Conservation (phyloP, 1,140 invertebrate species). For the Drosophila miranda region DNA sequence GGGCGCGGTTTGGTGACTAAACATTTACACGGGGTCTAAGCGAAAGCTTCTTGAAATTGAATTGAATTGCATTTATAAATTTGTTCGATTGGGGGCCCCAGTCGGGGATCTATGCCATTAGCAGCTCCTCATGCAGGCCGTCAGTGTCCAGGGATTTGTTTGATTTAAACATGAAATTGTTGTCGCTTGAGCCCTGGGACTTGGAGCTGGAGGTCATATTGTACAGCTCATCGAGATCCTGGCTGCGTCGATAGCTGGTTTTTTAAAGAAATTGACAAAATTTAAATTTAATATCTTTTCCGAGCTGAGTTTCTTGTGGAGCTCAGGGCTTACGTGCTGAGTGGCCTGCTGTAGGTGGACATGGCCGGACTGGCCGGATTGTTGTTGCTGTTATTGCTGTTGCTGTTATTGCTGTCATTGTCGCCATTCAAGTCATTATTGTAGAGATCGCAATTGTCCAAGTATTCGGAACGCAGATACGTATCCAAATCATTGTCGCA, state of each 20-base stretch:
- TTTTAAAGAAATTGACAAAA: neutral
- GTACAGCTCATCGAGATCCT: slow-evolving; percentile 84
- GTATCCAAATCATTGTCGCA: slow-evolving; percentile 86
- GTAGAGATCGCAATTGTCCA: slow-evolving; percentile 82
- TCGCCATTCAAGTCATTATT: slow-evolving; percentile 61
- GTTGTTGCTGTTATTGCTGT: slow-evolving; percentile 74
- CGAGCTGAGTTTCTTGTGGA: neutral
- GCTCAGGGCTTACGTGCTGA: slow-evolving; percentile 71
- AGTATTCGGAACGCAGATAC: slow-evolving; percentile 88
- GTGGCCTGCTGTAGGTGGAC: slow-evolving; percentile 75
- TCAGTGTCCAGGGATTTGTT: slow-evolving; percentile 73
- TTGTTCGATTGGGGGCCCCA: neutral
- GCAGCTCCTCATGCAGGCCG: slow-evolving; percentile 65
- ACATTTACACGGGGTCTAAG: slow-evolving; percentile 36
- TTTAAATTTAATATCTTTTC: neutral
- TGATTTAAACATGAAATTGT: slow-evolving; percentile 74
- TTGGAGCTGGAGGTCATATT: slow-evolving; percentile 84
- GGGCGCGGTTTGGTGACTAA: slow-evolving; percentile 23
- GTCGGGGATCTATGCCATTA: slow-evolving; percentile 51
- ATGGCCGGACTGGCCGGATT: slow-evolving; percentile 69
- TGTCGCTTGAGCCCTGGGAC: slow-evolving; percentile 83
- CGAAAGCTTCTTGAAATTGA: slow-evolving; percentile 35
- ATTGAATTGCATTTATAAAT: slow-evolving; percentile 11
- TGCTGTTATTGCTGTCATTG: slow-evolving; percentile 76
- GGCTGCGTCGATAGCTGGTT: slow-evolving; percentile 81